Conservation (phyloP, 37 sponge, comb jelly and placozoan genomes). For the Crambe crambe region DNA sequence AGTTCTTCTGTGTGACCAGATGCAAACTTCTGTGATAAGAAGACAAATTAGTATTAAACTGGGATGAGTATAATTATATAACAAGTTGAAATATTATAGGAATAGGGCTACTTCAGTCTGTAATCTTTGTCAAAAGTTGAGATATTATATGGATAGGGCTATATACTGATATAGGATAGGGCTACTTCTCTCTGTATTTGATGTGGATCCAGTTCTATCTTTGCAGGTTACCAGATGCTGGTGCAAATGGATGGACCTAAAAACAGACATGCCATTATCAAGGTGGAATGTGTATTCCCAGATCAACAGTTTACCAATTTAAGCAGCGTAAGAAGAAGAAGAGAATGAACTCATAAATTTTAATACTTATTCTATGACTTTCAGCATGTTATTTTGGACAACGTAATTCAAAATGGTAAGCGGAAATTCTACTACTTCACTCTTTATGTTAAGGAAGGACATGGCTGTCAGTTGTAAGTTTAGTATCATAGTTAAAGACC, state of each 20-base stretch:
- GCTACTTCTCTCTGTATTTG: too few species aligned
- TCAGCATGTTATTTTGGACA: background rate
- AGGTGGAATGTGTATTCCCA: conserved; percentile 10
- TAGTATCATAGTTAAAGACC: too few species aligned
- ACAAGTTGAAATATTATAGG: too few species aligned
- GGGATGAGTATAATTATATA: too few species aligned
- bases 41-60: too few species aligned
- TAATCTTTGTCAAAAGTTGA: background rate
- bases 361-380: too few species aligned
- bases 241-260: conserved; percentile 6
- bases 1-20: background rate
- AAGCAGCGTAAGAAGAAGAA: too few species aligned
- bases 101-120: background rate
- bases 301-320: too few species aligned
- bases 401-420: background rate
- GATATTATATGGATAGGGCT: too few species aligned
- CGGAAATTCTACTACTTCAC: conserved; percentile 35
- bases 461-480: conserved; percentile 38
- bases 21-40: too few species aligned
- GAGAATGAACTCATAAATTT: too few species aligned
- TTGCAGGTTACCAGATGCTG: conserved; percentile 15
- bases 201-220: background rate
- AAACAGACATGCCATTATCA: conserved; percentile 8
- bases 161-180: too few species aligned
- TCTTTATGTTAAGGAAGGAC: conserved; percentile 3